These are phyloP conservation scores for Pegea sp. DNA, from an alignment of 23 tunicate species.

Conservation along the genomic window DNA sequence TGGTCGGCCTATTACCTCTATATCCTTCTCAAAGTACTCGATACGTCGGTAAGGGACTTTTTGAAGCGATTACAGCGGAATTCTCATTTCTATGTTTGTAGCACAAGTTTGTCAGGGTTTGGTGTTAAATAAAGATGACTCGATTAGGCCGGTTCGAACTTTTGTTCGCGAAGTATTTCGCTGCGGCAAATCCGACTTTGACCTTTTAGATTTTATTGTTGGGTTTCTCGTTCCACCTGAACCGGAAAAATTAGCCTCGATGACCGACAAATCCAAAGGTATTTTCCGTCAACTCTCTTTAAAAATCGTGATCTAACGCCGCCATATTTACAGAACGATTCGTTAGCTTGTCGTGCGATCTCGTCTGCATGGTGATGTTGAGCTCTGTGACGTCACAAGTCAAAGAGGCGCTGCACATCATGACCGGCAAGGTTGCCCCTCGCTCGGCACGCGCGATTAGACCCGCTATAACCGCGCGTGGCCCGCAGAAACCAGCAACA, in stretches of 20 bases:
- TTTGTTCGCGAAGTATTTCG: slow-evolving; percentile 53
- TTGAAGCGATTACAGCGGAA: too few relatives aligned
- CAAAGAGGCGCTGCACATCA: slow-evolving; percentile 30
- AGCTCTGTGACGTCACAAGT: slow-evolving; percentile 37
- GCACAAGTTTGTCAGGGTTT: slow-evolving; percentile 74
- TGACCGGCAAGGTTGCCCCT: slow-evolving; percentile 51
- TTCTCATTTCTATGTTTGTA: slow-evolving; percentile 1
- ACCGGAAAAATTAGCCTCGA: slow-evolving; percentile 26
- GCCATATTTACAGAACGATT: slow-evolving; percentile 29
- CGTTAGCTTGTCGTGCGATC: slow-evolving; percentile 34
- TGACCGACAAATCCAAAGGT: slow-evolving; percentile 57
- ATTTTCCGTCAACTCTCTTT: background rate
- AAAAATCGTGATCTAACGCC: background rate
- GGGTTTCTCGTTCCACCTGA: slow-evolving; percentile 77
- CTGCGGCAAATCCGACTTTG: slow-evolving; percentile 34
- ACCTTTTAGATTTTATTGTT: slow-evolving; percentile 23
- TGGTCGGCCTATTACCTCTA: background rate
- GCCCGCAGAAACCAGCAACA: slow-evolving; percentile 18
- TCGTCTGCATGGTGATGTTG: slow-evolving; percentile 52
- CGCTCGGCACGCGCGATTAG: too few relatives aligned
- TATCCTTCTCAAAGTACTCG: background rate
- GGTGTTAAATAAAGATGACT: slow-evolving; percentile 68
- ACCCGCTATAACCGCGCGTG: too few relatives aligned
- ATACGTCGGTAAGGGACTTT: too few relatives aligned
- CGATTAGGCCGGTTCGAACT: slow-evolving; percentile 50